These are phyloP conservation scores for Loxodonta africana DNA, from an alignment of 2,113 vertebrate genomes.

Conservation along the genomic window DNA sequence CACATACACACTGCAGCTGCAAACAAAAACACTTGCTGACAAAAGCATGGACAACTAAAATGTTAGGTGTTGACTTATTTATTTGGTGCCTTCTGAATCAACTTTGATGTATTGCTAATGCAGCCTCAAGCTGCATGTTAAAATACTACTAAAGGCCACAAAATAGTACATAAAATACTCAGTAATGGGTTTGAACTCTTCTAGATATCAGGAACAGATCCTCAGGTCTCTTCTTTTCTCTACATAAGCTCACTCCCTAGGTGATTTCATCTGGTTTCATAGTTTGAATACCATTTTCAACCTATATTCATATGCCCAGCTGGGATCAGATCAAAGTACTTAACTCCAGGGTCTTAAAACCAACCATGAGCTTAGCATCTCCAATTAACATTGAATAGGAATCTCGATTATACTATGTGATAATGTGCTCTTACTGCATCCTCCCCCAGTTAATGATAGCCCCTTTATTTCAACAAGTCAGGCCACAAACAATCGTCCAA, in stretches of 20 bases:
- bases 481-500: neutral
- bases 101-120: neutral
- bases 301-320: neutral
- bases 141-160: neutral
- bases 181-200: neutral
- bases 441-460: neutral
- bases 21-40: neutral
- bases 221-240: neutral
- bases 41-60: neutral
- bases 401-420: neutral
- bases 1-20: neutral
- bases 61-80: neutral
- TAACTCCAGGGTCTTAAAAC: neutral
- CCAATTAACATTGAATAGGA: neutral
- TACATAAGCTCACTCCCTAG: neutral
- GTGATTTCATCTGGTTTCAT: neutral
- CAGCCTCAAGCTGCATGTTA: neutral
- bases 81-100: slow-evolving; percentile 16
- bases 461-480: slow-evolving; percentile 3
- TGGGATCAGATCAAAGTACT: neutral
- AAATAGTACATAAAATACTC: neutral
- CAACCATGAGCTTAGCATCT: neutral
- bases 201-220: neutral
- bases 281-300: neutral
- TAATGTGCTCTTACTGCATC: neutral